Conservation (phyloP, 2,113 vertebrate genomes). For the Alligator mississippiensis region DNA sequence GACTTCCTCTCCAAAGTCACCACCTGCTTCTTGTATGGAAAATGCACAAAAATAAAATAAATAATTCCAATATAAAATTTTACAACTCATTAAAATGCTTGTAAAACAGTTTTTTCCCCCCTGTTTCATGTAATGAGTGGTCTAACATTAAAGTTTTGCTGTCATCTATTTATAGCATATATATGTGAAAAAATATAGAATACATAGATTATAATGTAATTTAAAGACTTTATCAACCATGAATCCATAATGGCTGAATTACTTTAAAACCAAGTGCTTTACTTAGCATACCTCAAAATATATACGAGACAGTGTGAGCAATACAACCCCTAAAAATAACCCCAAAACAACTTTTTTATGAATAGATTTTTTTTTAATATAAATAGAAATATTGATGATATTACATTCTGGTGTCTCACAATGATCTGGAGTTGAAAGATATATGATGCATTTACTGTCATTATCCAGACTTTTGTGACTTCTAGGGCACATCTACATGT, state of each 20-base stretch:
- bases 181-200: not conserved
- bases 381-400: not conserved
- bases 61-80: not conserved
- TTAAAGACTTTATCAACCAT: not conserved
- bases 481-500: not conserved
- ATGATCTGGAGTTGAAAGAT: not conserved
- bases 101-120: not conserved
- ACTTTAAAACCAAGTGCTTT: not conserved
- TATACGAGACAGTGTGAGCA: not conserved
- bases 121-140: too few species aligned
- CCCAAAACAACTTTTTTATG: not conserved
- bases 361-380: not conserved
- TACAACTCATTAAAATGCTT: not conserved
- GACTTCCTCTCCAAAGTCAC: not conserved
- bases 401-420: not conserved
- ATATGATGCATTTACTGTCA: not conserved
- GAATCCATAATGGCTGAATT: not conserved
- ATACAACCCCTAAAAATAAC: accelerated
- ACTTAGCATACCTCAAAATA: accelerated
- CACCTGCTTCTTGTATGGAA: not conserved
- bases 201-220: too few species aligned
- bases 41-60: not conserved
- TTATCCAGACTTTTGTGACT: not conserved
- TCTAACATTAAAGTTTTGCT: too few species aligned
- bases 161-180: not conserved